Base-by-base conservation (phyloP, 2,797 vertebrate species). In the Setipinna tenuifilis region DNA sequence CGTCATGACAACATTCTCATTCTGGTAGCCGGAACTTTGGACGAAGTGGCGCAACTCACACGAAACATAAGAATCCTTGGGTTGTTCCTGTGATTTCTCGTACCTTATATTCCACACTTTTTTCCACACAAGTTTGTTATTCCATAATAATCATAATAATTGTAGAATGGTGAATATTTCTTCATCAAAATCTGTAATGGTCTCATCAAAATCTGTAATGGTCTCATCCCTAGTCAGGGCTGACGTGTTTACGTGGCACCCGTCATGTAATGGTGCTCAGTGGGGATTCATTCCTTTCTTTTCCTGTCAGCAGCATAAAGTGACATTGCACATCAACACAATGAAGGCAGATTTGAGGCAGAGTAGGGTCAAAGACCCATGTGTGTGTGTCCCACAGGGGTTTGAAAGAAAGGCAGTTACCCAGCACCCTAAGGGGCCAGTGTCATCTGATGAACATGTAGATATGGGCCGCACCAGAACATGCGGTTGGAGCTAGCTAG, bases 391-490 rank as follows among this genome's bases (percentile, higher is more conserved):
- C 0, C 2, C 25, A 35, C 5, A n/a, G 31, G 31, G 28, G 28
- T 12, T 41, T 75, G 17, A 75, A 31, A 31, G 28, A 75, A 75
- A 75, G 31, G 68, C 68, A 75, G 35, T 75, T 75, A 75, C 16
- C 31, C 25, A 5, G 28, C 19, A 41, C 50, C 68, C 68, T 75
- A 16, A 75, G 68, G 68, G 68, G 31, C 28, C 31, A 75, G 31
- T 75, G 68, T 75, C 68, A 75, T 75, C 68, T 75, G 68, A 35
- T 75, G 28, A 65, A 65, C 23, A 23, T 4, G 58, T 59, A 59
- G 61, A 65, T 12, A 25, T 6, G 3, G 12, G 31, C 14, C 25
- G 14, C 28, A 71, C 28, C 65, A 31, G 23, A 31, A 31, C 28
- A 17, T 28, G 68, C 7, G 28, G 31, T 19, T 17, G 68, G 35